Percentiles rank a stretch among this genome's conserved stretches.
Evolutionary conservation across 2,888 invertebrate genomes (phyloP).

Genomic region (Troilus luridus): DNA sequence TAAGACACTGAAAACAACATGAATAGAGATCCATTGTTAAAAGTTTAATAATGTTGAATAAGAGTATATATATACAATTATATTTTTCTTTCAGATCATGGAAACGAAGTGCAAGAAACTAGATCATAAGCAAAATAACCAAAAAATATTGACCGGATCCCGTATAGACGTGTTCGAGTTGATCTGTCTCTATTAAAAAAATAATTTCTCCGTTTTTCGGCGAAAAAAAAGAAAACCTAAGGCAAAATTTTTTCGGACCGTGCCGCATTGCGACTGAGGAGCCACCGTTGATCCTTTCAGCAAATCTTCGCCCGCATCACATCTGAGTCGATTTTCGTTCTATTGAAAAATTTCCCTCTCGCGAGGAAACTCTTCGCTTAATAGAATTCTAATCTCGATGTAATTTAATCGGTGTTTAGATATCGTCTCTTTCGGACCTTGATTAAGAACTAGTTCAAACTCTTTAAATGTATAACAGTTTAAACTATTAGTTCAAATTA

Average conservation of each 20-base stretch:
- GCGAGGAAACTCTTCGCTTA: not conserved
- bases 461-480: not conserved
- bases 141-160: not conserved
- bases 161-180: not conserved
- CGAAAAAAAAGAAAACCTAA: not conserved
- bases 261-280: slow-evolving; percentile 15
- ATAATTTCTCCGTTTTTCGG: not conserved
- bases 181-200: not conserved
- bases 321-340: not conserved
- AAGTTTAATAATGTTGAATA: too few relatives aligned
- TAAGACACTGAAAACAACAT: too few relatives aligned
- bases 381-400: not conserved
- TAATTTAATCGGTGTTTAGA: not conserved
- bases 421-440: not conserved
- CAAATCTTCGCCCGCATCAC: not conserved
- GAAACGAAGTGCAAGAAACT: not conserved
- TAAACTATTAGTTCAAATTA: not conserved
- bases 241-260: not conserved
- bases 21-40: too few relatives aligned
- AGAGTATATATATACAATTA: too few relatives aligned
- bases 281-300: not conserved
- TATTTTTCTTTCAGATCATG: not conserved
- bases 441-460: not conserved
- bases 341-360: not conserved
- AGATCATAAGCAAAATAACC: not conserved